Evolutionary conservation across 1,140 invertebrate genomes (phyloP).

Genomic region (Cydia splendana): DNA sequence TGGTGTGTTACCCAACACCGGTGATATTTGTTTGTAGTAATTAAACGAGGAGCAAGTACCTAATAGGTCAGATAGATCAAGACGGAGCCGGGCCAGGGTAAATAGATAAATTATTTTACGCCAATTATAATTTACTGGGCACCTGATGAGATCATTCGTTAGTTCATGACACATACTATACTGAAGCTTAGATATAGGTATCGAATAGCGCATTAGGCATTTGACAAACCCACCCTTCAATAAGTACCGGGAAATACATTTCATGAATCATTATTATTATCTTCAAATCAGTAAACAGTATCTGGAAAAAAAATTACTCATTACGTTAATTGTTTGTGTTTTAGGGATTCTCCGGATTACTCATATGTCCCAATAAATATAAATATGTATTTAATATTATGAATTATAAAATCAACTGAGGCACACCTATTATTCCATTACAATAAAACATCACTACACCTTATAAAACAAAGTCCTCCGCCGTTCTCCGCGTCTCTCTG

Average conservation of each 20-base stretch:
- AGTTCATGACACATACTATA: background rate
- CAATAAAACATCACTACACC: background rate
- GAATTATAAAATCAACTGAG: background rate
- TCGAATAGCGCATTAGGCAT: background rate
- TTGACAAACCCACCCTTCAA: background rate
- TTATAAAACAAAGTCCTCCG: too few relatives aligned
- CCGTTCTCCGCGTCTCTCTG: too few relatives aligned
- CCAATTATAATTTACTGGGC: too few relatives aligned
- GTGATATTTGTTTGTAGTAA: too few relatives aligned
- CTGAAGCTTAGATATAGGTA: background rate
- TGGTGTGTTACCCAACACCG: too few relatives aligned
- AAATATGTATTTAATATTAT: background rate
- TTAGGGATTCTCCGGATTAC: background rate
- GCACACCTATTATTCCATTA: background rate
- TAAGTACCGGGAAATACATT: background rate
- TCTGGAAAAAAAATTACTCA: background rate
- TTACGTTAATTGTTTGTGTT: background rate
- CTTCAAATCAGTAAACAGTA: background rate
- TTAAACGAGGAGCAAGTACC: too few relatives aligned
- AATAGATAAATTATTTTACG: too few relatives aligned
- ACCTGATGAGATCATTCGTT: too few relatives aligned
- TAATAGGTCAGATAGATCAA: too few relatives aligned
- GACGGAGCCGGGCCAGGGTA: too few relatives aligned
- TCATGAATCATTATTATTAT: background rate
- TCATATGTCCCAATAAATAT: conserved; percentile 2